Evolutionary conservation across 2,888 invertebrate genomes (phyloP).

Genomic region (Cerastis leucographa): DNA sequence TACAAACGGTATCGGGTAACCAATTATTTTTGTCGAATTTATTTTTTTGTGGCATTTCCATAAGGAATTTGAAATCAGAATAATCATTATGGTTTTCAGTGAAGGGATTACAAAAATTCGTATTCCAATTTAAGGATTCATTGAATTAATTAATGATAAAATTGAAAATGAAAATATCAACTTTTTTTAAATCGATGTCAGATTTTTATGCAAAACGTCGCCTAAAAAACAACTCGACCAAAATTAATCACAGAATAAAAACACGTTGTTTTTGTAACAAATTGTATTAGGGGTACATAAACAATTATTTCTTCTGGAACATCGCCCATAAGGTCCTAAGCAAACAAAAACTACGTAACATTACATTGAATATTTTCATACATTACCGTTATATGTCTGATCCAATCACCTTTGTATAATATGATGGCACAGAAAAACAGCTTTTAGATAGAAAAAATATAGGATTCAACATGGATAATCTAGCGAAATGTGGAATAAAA

Average conservation of each 20-base stretch:
- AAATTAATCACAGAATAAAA: conserved; percentile 38
- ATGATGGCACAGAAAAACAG: conserved; percentile 6
- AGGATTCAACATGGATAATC: conserved; percentile 6
- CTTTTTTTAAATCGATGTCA: neutral
- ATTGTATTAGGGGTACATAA: conserved; percentile 50
- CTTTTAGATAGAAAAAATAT: conserved; percentile 16
- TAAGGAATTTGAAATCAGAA: neutral
- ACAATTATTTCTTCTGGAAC: conserved; percentile 41
- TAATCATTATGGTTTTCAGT: neutral
- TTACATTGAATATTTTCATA: conserved; percentile 47
- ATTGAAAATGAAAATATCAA: neutral
- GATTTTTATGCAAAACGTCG: neutral
- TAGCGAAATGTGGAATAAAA: conserved; percentile 3
- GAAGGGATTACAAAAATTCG: neutral
- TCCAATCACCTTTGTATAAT: conserved; percentile 34
- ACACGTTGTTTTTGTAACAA: conserved; percentile 34
- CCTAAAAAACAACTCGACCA: neutral
- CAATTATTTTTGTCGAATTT: conserved; percentile 48
- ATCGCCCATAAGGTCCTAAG: conserved; percentile 53
- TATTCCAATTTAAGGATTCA: neutral
- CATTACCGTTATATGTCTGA: conserved; percentile 20
- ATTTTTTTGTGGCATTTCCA: neutral
- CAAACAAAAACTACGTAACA: conserved; percentile 44
- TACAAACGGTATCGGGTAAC: conserved; percentile 35
- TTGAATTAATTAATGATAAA: neutral